Conservation (phyloP, 2,113 vertebrate species). For the Seriola rivoliana region DNA sequence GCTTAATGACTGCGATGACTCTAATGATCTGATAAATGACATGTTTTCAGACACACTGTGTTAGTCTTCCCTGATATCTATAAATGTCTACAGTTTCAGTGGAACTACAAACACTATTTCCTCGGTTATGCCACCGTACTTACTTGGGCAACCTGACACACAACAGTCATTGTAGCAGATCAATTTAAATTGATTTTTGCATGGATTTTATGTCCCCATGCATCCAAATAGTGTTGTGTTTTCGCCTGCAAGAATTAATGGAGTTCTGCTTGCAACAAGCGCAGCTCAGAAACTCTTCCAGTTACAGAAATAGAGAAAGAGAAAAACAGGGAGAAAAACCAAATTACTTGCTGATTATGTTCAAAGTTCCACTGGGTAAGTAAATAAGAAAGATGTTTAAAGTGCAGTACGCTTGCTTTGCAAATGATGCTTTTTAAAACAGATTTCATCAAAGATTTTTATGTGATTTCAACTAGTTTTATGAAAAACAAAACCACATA, state of each 20-base stretch:
- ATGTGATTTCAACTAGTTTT: neutral
- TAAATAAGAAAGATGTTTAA: neutral
- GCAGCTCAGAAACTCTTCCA: neutral
- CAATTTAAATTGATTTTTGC: neutral
- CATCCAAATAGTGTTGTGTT: neutral
- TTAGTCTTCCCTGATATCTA: neutral
- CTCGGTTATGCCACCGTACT: neutral
- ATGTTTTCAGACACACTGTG: neutral
- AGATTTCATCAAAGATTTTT: neutral
- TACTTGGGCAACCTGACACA: neutral
- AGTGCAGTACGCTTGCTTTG: neutral
- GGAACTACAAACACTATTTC: neutral
- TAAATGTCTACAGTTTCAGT: neutral
- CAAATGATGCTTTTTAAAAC: neutral
- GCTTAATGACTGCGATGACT: neutral
- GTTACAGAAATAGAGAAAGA: neutral
- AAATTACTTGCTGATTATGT: constrained; percentile 1
- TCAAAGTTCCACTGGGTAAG: constrained; percentile 4
- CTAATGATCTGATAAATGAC: neutral
- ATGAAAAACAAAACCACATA: neutral
- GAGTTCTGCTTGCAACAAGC: neutral
- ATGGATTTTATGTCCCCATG: neutral
- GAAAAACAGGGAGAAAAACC: neutral
- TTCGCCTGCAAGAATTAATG: neutral
- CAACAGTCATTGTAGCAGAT: neutral